Evolutionary conservation across 2,888 invertebrate species (phyloP).

Genomic region (Apodemia zela): DNA sequence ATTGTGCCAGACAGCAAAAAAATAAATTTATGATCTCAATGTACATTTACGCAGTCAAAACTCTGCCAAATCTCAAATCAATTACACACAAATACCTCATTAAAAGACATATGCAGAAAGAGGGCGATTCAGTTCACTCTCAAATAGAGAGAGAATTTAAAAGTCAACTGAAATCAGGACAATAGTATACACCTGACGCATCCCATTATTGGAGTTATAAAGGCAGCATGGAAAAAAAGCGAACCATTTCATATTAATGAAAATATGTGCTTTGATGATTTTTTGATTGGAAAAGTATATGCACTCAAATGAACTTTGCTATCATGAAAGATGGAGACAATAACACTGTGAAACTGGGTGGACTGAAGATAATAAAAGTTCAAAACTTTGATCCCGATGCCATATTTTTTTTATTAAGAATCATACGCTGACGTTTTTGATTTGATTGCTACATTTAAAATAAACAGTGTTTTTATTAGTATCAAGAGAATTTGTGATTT

Average conservation of each 20-base stretch:
- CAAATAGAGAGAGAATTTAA: slow-evolving; percentile 29
- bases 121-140: slow-evolving; percentile 33
- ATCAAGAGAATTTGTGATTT: background rate
- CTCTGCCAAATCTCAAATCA: slow-evolving; percentile 27
- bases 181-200: slow-evolving; percentile 25
- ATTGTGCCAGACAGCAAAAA: slow-evolving; percentile 40
- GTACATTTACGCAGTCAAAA: slow-evolving; percentile 30
- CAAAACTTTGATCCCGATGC: background rate
- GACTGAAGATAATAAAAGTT: slow-evolving; percentile 1
- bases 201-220: slow-evolving; percentile 27
- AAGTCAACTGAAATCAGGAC: slow-evolving; percentile 24
- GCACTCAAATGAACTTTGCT: slow-evolving; percentile 29
- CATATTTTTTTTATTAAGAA: background rate
- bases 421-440: background rate
- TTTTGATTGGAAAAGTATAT: slow-evolving; percentile 33
- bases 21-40: slow-evolving; percentile 32
- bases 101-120: slow-evolving; percentile 36
- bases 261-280: slow-evolving; percentile 31
- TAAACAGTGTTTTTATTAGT: slow-evolving; percentile 1
- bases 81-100: slow-evolving; percentile 36
- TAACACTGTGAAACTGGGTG: slow-evolving; percentile 12
- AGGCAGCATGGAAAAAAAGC: slow-evolving; percentile 25
- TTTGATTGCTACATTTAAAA: background rate
- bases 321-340: slow-evolving; percentile 4
- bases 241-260: slow-evolving; percentile 24